These are phyloP conservation scores for Darevskia mixta DNA, from an alignment of 2,797 vertebrate species.

Conservation along the genomic window DNA sequence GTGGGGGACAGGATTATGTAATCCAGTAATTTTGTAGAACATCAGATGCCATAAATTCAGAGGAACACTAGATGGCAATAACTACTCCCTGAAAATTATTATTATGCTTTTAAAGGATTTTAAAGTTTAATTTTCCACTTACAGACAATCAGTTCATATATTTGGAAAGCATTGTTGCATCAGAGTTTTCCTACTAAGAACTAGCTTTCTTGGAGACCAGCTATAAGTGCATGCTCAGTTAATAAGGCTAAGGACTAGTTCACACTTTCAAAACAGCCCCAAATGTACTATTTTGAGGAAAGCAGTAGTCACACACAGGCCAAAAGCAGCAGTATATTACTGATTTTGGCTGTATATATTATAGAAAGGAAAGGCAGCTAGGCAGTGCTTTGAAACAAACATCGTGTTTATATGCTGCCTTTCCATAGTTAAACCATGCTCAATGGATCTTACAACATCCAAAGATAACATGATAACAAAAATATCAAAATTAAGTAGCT, in stretches of 20 bases:
- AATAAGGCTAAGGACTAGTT: not conserved
- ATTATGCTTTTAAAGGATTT: not conserved
- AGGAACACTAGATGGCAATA: constrained; percentile 72
- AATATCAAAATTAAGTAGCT: too few relatives aligned
- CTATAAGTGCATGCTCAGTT: not conserved
- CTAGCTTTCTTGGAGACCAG: not conserved
- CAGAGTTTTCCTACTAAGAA: not conserved
- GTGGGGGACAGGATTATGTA: constrained; percentile 3
- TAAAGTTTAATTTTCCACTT: not conserved
- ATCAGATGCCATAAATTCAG: constrained; percentile 52
- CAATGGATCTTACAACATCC: too few relatives aligned
- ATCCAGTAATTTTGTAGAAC: not conserved
- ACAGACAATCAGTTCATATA: accelerated
- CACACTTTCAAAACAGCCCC: not conserved
- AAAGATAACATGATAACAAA: too few relatives aligned
- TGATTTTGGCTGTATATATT: too few relatives aligned
- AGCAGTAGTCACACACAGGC: not conserved
- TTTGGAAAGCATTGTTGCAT: not conserved
- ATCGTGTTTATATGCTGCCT: too few relatives aligned
- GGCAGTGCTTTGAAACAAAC: too few relatives aligned
- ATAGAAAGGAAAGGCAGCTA: too few relatives aligned
- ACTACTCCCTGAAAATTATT: not conserved
- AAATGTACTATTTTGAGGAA: not conserved
- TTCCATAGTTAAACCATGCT: too few relatives aligned
- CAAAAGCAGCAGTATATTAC: not conserved